Conservation (phyloP, 2,888 invertebrate species). For the Chydorus sphaericus region DNA sequence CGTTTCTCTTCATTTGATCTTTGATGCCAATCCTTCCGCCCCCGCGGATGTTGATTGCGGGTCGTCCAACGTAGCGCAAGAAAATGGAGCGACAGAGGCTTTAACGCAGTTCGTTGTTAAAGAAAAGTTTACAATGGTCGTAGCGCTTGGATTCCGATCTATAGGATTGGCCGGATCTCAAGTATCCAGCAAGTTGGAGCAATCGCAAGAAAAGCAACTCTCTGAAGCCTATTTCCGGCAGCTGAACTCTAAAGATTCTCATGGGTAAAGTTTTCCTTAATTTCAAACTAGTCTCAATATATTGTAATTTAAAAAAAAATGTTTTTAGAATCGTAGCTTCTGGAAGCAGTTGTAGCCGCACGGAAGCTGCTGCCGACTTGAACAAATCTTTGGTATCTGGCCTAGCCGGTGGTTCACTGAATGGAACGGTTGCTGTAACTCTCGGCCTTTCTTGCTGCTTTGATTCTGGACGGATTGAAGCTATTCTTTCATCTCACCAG, state of each 20-base stretch:
- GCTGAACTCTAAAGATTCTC: background rate
- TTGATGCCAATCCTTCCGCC: background rate
- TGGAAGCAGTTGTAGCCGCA: no score
- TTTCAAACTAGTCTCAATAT: no score
- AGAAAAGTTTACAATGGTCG: background rate
- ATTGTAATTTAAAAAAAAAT: no score
- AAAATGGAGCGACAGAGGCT: background rate
- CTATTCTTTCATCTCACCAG: background rate
- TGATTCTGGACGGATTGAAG: background rate
- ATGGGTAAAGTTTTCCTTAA: background rate
- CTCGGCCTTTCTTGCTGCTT: background rate
- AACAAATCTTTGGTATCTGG: no score
- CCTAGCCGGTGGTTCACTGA: no score
- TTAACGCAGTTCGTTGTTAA: background rate
- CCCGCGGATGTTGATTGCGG: background rate
- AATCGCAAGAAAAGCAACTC: background rate
- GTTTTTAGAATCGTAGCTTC: no score
- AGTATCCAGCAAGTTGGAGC: background rate
- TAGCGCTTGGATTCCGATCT: background rate
- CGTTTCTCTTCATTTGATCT: slow-evolving; percentile 1
- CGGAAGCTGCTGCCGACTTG: no score
- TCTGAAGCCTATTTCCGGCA: background rate
- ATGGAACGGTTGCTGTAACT: background rate
- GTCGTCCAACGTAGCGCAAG: background rate
- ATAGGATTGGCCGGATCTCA: background rate